Evolutionary conservation across 2,113 vertebrate genomes (phyloP).

Genomic region (Poeciliopsis turrubarensis): DNA sequence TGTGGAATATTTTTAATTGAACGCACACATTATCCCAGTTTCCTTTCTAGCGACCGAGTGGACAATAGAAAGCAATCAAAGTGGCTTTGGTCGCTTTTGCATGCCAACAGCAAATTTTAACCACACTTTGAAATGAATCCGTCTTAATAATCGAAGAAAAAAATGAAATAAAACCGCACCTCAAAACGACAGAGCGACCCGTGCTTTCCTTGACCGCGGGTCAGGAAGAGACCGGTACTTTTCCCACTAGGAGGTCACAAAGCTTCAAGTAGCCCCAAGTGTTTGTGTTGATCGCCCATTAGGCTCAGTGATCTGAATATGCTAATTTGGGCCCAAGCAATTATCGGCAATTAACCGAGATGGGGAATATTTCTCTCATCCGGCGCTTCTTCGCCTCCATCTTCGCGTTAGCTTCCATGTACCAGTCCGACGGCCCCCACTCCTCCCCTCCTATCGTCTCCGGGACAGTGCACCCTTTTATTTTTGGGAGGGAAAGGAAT

Average conservation of each 20-base stretch:
- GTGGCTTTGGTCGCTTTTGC: neutral
- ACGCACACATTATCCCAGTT: neutral
- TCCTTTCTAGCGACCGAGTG: neutral
- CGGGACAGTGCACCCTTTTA: conserved; percentile 60
- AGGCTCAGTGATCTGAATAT: conserved; percentile 78
- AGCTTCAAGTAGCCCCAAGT: conserved; percentile 67
- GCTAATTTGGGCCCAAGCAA: conserved; percentile 73
- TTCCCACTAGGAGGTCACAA: conserved; percentile 27
- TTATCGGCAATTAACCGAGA: conserved; percentile 80
- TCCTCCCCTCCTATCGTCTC: conserved; percentile 30
- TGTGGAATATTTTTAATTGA: conserved; percentile 21
- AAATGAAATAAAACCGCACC: neutral
- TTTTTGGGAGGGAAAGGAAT: conserved; percentile 24
- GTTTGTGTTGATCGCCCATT: conserved; percentile 78
- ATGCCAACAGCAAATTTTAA: neutral
- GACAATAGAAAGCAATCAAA: neutral
- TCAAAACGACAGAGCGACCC: neutral
- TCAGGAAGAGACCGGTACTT: conserved; percentile 18
- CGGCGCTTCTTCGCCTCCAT: conserved; percentile 65
- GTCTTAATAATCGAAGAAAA: neutral
- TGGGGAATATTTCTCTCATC: conserved; percentile 66
- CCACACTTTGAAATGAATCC: neutral
- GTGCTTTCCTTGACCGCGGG: neutral
- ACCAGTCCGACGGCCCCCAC: conserved; percentile 39
- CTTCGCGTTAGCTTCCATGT: conserved; percentile 63